Evolutionary conservation across 2,797 vertebrate genomes (phyloP).

Genomic region (Trichosurus vulpecula): DNA sequence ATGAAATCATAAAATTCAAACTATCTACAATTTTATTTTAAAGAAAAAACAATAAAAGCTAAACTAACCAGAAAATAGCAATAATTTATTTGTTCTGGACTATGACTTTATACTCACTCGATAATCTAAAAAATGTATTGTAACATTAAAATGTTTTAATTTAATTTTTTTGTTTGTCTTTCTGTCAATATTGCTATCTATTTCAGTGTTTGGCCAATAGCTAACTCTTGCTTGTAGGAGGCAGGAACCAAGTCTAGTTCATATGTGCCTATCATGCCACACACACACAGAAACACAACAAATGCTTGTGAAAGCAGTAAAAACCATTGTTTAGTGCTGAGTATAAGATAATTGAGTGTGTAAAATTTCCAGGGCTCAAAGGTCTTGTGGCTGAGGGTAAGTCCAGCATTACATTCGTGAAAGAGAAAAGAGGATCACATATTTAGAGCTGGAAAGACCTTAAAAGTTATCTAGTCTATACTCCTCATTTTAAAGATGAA

Average conservation of each 20-base stretch:
- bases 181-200: slow-evolving; percentile 25
- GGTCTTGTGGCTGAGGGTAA: background rate
- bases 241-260: slow-evolving; percentile 1
- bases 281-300: background rate
- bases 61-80: too few species aligned
- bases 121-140: background rate
- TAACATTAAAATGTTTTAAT: slow-evolving; percentile 25
- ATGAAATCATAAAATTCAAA: too few species aligned
- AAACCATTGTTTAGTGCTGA: background rate
- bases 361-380: background rate
- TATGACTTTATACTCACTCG: too few species aligned
- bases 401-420: background rate
- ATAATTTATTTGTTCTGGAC: too few species aligned
- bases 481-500: too few species aligned
- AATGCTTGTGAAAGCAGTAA: slow-evolving; percentile 18
- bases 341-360: slow-evolving; percentile 9
- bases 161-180: slow-evolving; percentile 31
- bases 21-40: too few species aligned
- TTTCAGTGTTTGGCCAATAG: slow-evolving; percentile 36
- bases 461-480: too few species aligned
- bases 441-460: background rate
- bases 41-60: too few species aligned
- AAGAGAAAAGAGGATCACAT: slow-evolving; percentile 7
- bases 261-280: background rate
- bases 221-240: slow-evolving; percentile 17